These are phyloP conservation scores for Gadopsis bispinosus DNA, from an alignment of 2,797 vertebrate genomes.

Conservation along the genomic window DNA sequence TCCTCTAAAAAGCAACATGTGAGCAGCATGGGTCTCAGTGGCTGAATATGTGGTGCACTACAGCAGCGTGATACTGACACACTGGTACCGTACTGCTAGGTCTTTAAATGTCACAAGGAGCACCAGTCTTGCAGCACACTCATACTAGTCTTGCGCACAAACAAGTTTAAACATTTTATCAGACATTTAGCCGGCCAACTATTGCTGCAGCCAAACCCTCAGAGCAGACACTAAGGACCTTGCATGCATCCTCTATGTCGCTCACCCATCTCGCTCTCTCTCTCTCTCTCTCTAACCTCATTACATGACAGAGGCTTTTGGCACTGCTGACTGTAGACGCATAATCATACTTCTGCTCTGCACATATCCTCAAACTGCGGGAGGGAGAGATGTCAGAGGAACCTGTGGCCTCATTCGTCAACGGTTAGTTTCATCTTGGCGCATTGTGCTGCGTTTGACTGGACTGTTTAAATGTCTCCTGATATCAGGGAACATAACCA, in stretches of 20 bases:
- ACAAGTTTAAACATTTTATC: constrained; percentile 36
- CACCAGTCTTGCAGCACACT: background rate
- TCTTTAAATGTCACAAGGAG: constrained; percentile 34
- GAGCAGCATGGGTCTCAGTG: constrained; percentile 8
- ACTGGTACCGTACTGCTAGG: background rate
- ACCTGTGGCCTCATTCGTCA: constrained; percentile 71
- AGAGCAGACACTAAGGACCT: constrained; percentile 22
- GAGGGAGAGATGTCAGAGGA: constrained; percentile 58
- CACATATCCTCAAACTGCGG: constrained; percentile 49
- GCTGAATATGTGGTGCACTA: background rate
- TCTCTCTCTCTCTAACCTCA: constrained; percentile 51
- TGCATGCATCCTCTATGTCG: constrained; percentile 40
- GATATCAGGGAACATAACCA: constrained; percentile 81
- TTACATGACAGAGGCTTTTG: constrained; percentile 51
- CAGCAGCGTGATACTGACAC: constrained; percentile 22
- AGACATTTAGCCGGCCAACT: constrained; percentile 37
- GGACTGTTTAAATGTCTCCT: constrained; percentile 74
- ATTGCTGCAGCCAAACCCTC: constrained; percentile 23
- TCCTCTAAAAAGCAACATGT: constrained; percentile 29
- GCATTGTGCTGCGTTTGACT: constrained; percentile 72
- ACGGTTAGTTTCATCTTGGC: constrained; percentile 52
- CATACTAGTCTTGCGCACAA: background rate
- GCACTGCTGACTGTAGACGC: constrained; percentile 36
- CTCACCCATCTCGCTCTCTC: constrained; percentile 37
- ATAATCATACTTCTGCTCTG: constrained; percentile 54